These are phyloP conservation scores for Nannoperca australis DNA, from an alignment of 2,797 vertebrate species.

Conservation along the genomic window DNA sequence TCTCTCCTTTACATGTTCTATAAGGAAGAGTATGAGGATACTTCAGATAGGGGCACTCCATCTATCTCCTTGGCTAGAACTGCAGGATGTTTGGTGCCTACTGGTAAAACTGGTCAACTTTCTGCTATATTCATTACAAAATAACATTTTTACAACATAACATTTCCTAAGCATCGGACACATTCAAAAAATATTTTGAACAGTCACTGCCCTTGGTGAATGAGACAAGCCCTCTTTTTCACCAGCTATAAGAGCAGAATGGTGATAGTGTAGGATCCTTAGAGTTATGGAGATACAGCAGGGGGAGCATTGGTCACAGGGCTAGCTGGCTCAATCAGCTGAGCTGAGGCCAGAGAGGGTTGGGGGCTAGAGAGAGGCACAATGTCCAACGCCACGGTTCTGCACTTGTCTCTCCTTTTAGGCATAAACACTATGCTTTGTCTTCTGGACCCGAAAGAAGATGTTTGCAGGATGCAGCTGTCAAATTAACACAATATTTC, in stretches of 20 bases:
- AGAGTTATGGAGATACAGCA: conserved; percentile 31
- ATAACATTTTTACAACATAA: too few relatives aligned
- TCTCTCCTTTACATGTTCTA: neutral
- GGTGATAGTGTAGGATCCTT: conserved; percentile 17
- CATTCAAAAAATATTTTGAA: neutral
- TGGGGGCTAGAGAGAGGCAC: conserved; percentile 8
- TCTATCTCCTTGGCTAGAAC: neutral
- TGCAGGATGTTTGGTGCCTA: neutral
- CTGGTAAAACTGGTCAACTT: neutral
- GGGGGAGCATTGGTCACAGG: conserved; percentile 35
- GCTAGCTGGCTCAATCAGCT: conserved; percentile 13
- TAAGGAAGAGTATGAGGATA: neutral
- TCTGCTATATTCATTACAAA: neutral
- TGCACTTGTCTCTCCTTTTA: conserved; percentile 17
- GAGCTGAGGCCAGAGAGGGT: conserved; percentile 16
- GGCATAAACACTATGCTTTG: conserved; percentile 7
- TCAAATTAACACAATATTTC: conserved; percentile 27
- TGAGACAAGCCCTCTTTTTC: conserved; percentile 16
- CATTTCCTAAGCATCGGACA: neutral
- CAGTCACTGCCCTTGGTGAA: conserved; percentile 15
- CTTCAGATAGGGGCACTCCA: neutral
- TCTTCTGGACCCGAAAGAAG: conserved; percentile 8
- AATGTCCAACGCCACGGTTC: conserved; percentile 8
- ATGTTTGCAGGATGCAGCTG: conserved; percentile 25
- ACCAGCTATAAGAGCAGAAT: conserved; percentile 39